A percentile compares a stretch with the other conserved stretches of the same genome.
Conservation (phyloP, 2,113 vertebrate species). For the Melanerpes formicivorus region DNA sequence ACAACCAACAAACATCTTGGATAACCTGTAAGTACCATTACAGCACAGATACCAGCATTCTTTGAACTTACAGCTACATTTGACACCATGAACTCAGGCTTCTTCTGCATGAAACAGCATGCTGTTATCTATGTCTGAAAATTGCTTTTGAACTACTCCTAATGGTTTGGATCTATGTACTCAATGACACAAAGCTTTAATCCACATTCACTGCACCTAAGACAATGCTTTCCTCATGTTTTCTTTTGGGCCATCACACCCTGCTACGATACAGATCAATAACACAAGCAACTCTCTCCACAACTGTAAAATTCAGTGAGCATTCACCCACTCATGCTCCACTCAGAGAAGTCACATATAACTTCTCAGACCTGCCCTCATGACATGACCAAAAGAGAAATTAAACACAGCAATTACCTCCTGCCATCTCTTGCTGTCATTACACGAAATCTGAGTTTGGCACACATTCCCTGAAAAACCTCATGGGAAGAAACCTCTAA, state of each 20-base stretch:
- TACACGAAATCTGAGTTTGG: background rate
- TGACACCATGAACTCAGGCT: rapidly evolving
- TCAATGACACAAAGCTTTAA: background rate
- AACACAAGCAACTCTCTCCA: background rate
- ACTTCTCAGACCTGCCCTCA: background rate
- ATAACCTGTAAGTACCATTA: background rate
- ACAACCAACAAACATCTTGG: rapidly evolving
- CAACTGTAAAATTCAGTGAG: background rate
- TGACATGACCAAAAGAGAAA: background rate
- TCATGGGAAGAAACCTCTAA: background rate
- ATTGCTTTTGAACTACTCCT: background rate
- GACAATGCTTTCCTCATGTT: rapidly evolving
- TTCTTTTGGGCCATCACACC: background rate
- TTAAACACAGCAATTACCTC: background rate
- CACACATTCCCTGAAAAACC: background rate
- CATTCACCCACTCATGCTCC: background rate
- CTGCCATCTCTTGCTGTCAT: background rate
- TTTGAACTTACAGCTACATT: background rate
- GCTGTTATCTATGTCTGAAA: background rate
- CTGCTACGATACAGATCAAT: background rate
- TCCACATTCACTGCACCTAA: rapidly evolving
- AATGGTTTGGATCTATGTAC: rapidly evolving
- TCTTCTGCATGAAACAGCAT: background rate
- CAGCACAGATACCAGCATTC: background rate
- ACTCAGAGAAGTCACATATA: background rate